These are phyloP conservation scores for Oxytorus armatus DNA, from an alignment of 2,888 invertebrate species.

Conservation along the genomic window DNA sequence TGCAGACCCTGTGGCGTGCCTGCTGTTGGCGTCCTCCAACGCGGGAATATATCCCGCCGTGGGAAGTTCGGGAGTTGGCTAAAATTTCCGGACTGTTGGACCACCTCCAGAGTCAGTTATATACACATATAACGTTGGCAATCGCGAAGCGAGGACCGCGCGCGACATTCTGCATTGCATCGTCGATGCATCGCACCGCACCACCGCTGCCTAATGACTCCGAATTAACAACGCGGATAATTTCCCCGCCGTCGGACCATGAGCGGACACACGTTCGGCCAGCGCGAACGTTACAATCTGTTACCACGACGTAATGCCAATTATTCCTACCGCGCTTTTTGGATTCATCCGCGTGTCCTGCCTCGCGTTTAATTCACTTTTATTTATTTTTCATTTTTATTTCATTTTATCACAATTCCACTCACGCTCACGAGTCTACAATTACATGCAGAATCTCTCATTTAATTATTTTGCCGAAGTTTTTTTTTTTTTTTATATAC, in stretches of 20 bases:
- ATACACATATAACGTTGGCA: background rate
- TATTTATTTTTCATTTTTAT: constrained; percentile 14
- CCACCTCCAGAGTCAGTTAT: background rate
- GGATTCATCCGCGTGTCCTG: constrained; percentile 45
- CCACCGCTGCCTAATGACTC: constrained; percentile 73
- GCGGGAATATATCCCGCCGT: constrained; percentile 19
- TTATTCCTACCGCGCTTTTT: constrained; percentile 60
- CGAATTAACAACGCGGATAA: constrained; percentile 74
- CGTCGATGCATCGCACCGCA: constrained; percentile 62
- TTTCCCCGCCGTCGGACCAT: constrained; percentile 66
- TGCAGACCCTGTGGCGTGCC: constrained; percentile 33
- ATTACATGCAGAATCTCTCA: background rate
- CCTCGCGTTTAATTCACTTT: constrained; percentile 25
- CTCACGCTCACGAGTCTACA: background rate
- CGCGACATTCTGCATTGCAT: constrained; percentile 35
- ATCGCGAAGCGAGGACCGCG: constrained; percentile 15
- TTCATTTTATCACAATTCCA: constrained; percentile 19
- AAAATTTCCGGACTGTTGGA: constrained; percentile 60
- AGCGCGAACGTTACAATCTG: constrained; percentile 63
- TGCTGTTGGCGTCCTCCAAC: constrained; percentile 34
- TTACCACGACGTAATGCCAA: constrained; percentile 64
- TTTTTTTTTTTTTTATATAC: no score
- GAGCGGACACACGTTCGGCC: constrained; percentile 32
- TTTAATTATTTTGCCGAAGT: background rate
- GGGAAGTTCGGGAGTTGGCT: constrained; percentile 55